A percentile compares a stretch with the other conserved stretches of the same genome.
phyloP scores from a whole-genome alignment of 1,140 invertebrate genomes.

The Capitella teleta region DNA sequence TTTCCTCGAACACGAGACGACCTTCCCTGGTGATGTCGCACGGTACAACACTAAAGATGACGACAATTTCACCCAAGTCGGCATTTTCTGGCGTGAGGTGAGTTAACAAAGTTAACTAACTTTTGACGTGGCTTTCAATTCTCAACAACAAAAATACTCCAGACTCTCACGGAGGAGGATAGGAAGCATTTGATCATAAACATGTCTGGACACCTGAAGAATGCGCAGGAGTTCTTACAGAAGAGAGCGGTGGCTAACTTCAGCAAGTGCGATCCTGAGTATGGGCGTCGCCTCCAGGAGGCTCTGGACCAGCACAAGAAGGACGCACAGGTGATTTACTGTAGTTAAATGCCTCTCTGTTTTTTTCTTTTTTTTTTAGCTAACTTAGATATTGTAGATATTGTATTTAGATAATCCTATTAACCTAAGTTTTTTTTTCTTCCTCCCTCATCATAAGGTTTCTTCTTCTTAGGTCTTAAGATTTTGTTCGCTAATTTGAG shows the following conservation, averaged over 20 bases:
- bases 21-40: slow-evolving; percentile 47
- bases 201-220: slow-evolving; percentile 62
- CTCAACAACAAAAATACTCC: too few relatives aligned
- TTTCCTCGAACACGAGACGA: slow-evolving; percentile 28
- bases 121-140: too few relatives aligned
- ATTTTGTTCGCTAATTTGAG: too few relatives aligned
- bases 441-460: too few relatives aligned
- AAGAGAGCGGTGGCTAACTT: slow-evolving; percentile 44
- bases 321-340: too few relatives aligned
- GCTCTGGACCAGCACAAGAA: neutral
- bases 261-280: slow-evolving; percentile 40
- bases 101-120: too few relatives aligned
- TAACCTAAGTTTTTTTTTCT: too few relatives aligned
- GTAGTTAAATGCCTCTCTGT: too few relatives aligned
- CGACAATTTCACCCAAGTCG: slow-evolving; percentile 80
- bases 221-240: slow-evolving; percentile 74
- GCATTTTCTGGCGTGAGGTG: slow-evolving; percentile 62
- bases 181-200: slow-evolving; percentile 64
- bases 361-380: too few relatives aligned
- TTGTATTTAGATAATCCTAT: too few relatives aligned
- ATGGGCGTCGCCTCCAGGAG: slow-evolving; percentile 33
- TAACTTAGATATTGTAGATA: too few relatives aligned
- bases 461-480: too few relatives aligned
- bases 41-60: slow-evolving; percentile 72
- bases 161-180: slow-evolving; percentile 62